Percentiles rank a stretch among this genome's conserved stretches.
Evolutionary conservation across 2,797 vertebrate genomes (phyloP).

Genomic region (Glossophaga mutica): DNA sequence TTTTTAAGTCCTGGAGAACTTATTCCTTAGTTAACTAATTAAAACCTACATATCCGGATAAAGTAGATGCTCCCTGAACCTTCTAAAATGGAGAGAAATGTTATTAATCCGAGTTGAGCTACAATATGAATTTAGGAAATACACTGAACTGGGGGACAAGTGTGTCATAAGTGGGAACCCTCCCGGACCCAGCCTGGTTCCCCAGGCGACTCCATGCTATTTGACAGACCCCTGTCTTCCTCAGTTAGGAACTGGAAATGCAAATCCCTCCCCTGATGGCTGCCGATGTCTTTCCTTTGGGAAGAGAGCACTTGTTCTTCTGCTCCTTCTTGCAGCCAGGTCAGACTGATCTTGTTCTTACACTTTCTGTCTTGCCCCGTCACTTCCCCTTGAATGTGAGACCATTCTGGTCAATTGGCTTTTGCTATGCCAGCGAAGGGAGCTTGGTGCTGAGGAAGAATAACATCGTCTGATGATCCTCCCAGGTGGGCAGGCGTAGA

Average conservation of each 20-base stretch:
- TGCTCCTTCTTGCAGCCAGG: not conserved
- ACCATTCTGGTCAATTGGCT: not conserved
- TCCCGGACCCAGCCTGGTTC: not conserved
- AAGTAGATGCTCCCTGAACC: not conserved
- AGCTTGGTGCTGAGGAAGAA: not conserved
- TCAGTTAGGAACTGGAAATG: not conserved
- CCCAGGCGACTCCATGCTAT: fast-evolving
- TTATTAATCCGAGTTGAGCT: not conserved
- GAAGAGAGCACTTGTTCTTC: not conserved
- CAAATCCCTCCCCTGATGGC: not conserved
- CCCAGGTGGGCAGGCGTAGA: not conserved
- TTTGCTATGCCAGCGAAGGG: not conserved
- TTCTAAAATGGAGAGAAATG: not conserved
- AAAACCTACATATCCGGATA: not conserved
- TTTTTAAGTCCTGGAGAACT: not conserved
- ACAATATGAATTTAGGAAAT: not conserved
- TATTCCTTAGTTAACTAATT: not conserved
- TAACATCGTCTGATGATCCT: not conserved
- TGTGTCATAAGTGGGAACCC: not conserved
- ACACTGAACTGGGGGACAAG: not conserved
- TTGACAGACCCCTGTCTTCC: not conserved
- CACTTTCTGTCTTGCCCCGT: not conserved
- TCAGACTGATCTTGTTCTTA: not conserved
- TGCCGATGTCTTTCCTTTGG: not conserved
- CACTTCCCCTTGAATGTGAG: not conserved